These are phyloP conservation scores for Itoplectis maculator DNA, from an alignment of 2,888 invertebrate species.

Conservation along the genomic window DNA sequence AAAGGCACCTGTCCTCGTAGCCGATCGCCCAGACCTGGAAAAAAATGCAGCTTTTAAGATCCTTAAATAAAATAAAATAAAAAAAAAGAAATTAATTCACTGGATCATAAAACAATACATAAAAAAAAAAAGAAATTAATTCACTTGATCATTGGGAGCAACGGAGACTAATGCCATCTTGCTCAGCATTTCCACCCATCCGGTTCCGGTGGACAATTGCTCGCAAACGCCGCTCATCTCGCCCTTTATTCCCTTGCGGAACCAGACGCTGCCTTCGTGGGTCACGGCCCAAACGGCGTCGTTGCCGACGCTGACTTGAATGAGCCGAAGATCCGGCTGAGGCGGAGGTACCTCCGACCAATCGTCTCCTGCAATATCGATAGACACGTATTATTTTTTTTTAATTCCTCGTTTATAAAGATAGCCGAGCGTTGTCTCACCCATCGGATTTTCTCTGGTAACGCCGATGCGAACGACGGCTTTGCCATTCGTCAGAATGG, in stretches of 20 bases:
- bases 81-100: too few species aligned
- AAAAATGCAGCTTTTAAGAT: too few species aligned
- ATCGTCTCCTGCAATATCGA: constrained; percentile 86
- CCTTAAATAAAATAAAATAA: too few species aligned
- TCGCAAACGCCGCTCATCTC: constrained; percentile 91
- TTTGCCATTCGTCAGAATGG: constrained; percentile 93
- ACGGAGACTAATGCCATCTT: constrained; percentile 94
- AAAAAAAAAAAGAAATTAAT: neutral
- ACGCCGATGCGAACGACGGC: constrained; percentile 93
- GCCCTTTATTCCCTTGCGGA: constrained; percentile 91
- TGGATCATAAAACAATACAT: neutral
- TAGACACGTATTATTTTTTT: neutral
- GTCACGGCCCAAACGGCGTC: constrained; percentile 92
- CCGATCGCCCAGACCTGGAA: constrained; percentile 92
- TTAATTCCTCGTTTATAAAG: neutral
- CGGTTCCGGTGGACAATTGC: constrained; percentile 91
- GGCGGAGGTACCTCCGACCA: constrained; percentile 94
- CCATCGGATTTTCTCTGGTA: constrained; percentile 90
- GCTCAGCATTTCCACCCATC: constrained; percentile 96
- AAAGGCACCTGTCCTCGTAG: constrained; percentile 92
- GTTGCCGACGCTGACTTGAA: constrained; percentile 92
- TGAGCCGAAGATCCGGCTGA: constrained; percentile 89
- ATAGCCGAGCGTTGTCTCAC: constrained; percentile 81
- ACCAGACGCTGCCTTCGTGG: constrained; percentile 94
- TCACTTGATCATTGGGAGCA: constrained; percentile 93